Evolutionary conservation across 2,888 invertebrate species (phyloP), one percentile per base, ranked within the genome.

Genomic region (Rhimphoctona megacephalus): DNA sequence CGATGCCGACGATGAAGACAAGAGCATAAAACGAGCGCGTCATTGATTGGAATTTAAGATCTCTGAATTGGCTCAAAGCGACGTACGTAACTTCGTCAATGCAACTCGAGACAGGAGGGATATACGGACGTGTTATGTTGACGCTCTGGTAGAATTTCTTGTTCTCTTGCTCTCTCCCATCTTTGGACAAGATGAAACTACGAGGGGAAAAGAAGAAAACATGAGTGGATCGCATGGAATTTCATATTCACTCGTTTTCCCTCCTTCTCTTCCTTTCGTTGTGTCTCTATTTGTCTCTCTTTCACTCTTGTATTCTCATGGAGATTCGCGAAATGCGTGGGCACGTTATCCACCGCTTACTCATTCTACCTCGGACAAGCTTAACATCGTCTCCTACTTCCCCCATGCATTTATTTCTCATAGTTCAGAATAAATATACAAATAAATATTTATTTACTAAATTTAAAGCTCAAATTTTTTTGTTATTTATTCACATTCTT

Each of bases 251-350:
- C 72, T 73, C 72, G 64, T 43, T 22, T 43, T 73, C 79, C 72
- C 76, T 77, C 74, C 64, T 61, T 22, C 52, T 33, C 76, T 19
- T 0, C 7, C 66, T 66, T 36, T 52, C 66, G 17, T 17, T 17
- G 46, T 66, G 52, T 36, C 52, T 52, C 64, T 22, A 0, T n/a
- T 30, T 36, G 4, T 76, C 36, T 74, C 57, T 61, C 54, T 36
- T 39, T 39, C 22, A 30, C 39, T 52, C 73, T 66, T 33, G 78
- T 54, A 64, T 81, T 83, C 86, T 81, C 67, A 57, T 67, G 73
- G 69, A 77, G 69, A 86, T 86, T 84, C 74, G 81, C 78, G 54
- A 86, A 86, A 86, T 57, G 86, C 86, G 86, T 84, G 84, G 86
- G 86, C 70, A 86, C 79, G 78, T 76, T 61, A 78, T 46, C 66